Evolutionary conservation across 2,113 vertebrate species (phyloP).

Genomic region (Spheniscus mendiculus): DNA sequence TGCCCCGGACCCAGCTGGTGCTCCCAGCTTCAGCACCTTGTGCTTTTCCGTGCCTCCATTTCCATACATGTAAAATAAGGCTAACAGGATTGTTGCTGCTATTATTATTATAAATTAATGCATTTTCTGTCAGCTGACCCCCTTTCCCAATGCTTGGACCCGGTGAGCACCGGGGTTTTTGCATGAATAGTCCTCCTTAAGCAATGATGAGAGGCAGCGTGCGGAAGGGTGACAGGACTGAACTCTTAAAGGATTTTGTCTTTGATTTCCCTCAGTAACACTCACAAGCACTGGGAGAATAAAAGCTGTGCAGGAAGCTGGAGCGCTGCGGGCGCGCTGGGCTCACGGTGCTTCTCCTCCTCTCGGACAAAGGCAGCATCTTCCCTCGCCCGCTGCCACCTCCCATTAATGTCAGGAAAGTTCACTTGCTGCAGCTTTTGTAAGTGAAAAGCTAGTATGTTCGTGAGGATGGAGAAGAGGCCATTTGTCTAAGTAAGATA

Average conservation of each 20-base stretch:
- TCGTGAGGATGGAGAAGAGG: not conserved
- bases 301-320: not conserved
- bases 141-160: not conserved
- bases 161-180: not conserved
- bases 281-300: not conserved
- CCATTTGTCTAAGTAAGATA: not conserved
- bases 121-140: not conserved
- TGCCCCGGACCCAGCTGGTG: not conserved
- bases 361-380: not conserved
- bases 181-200: not conserved
- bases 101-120: not conserved
- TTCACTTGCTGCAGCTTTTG: constrained; percentile 3
- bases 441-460: not conserved
- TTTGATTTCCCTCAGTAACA: not conserved
- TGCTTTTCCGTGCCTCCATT: not conserved
- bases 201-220: not conserved
- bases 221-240: not conserved
- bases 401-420: constrained; percentile 10
- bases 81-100: not conserved
- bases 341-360: not conserved
- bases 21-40: not conserved
- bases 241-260: not conserved
- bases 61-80: not conserved
- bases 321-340: not conserved
- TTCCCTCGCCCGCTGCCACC: not conserved